phyloP scores from a whole-genome alignment of 2,797 vertebrate genomes.

The Enteromius treurensis region DNA sequence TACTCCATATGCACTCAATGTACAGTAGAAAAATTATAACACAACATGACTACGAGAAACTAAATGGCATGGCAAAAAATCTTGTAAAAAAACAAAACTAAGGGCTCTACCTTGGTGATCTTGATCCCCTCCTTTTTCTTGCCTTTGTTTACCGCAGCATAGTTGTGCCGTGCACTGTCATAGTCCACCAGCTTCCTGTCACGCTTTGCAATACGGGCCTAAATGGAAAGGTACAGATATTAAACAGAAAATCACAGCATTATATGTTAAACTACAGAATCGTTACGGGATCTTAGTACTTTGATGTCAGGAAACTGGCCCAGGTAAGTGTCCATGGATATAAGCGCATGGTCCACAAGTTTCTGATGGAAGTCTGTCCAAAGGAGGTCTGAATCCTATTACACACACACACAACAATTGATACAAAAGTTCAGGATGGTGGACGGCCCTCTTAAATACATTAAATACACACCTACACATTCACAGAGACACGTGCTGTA shows the following conservation, averaged over 20 bases:
- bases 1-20: background rate
- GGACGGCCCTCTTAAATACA: conserved; percentile 6
- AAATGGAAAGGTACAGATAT: conserved; percentile 17
- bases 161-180: conserved; percentile 95
- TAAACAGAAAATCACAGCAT: conserved; percentile 8
- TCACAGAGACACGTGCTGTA: background rate
- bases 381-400: conserved; percentile 92
- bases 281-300: conserved; percentile 69
- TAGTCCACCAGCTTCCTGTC: conserved; percentile 97
- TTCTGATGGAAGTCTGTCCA: conserved; percentile 99
- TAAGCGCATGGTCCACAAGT: conserved; percentile 95
- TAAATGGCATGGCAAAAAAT: background rate
- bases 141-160: conserved; percentile 89
- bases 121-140: conserved; percentile 93
- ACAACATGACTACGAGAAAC: background rate
- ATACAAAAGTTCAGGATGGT: background rate
- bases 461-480: background rate
- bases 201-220: conserved; percentile 95
- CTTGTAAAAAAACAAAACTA: background rate
- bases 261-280: background rate
- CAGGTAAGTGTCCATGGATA: conserved; percentile 98
- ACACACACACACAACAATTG: conserved; percentile 44
- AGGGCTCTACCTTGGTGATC: conserved; percentile 83
- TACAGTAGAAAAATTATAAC: background rate
- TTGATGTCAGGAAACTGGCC: conserved; percentile 99